Percentiles rank a stretch among this genome's conserved stretches.
These are phyloP conservation scores for Poeciliopsis turrubarensis DNA, from an alignment of 2,113 vertebrate species.

Conservation along the genomic window DNA sequence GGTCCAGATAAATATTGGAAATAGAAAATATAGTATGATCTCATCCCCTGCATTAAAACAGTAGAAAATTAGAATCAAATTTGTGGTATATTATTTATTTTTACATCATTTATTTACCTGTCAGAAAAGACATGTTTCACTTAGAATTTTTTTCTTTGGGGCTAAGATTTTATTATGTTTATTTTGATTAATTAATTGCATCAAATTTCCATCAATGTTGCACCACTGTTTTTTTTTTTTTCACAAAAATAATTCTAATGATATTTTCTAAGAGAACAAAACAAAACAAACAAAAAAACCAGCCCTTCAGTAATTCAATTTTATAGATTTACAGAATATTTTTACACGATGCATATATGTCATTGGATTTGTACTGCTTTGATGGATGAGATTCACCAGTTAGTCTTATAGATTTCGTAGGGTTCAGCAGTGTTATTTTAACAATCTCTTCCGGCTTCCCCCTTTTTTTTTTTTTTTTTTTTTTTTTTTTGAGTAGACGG, in stretches of 20 bases:
- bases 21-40: too few species aligned
- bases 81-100: background rate
- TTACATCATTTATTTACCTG: background rate
- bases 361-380: constrained; percentile 47
- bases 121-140: background rate
- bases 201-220: too few species aligned
- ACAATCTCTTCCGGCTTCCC: constrained; percentile 62
- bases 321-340: constrained; percentile 18
- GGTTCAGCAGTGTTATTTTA: constrained; percentile 61
- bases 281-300: background rate
- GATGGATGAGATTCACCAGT: constrained; percentile 60
- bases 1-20: too few species aligned
- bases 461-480: constrained; percentile 47
- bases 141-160: too few species aligned
- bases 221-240: background rate
- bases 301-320: constrained; percentile 23
- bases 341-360: constrained; percentile 37
- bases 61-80: background rate
- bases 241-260: background rate
- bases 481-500: constrained; percentile 62
- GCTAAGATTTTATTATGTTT: too few species aligned
- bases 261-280: background rate
- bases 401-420: constrained; percentile 65
- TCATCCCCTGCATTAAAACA: background rate
- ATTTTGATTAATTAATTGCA: too few species aligned